Percentiles rank a stretch among this genome's conserved stretches.
Conservation (phyloP, 1,140 invertebrate genomes). For the Ceratosolen fusciceps region DNA sequence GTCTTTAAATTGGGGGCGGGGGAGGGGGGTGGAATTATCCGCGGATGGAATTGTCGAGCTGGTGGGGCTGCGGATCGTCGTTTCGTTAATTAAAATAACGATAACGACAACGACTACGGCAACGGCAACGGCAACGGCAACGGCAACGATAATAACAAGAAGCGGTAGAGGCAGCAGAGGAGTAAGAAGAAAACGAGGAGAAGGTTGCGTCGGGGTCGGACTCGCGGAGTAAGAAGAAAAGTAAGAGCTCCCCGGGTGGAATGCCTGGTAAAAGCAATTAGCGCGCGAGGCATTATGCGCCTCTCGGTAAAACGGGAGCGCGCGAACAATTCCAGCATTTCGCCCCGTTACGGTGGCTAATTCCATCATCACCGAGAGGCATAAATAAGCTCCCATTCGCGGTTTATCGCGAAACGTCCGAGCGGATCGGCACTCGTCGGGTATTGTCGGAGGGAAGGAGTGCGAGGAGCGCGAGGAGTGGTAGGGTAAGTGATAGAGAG, state of each 20-base stretch:
- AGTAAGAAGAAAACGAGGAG: no score
- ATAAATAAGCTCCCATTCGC: slow-evolving; percentile 9
- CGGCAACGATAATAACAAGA: no score
- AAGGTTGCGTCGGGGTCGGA: no score
- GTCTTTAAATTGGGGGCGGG: not conserved
- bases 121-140: no score
- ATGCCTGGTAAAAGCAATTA: not conserved
- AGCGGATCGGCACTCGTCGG: not conserved
- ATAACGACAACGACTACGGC: not conserved
- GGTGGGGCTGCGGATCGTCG: not conserved
- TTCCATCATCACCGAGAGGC: not conserved
- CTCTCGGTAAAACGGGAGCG: not conserved
- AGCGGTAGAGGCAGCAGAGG: no score
- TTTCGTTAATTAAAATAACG: not conserved
- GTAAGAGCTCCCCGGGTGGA: not conserved
- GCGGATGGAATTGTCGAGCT: not conserved
- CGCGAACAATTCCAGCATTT: slow-evolving; percentile 2
- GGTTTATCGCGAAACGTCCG: not conserved
- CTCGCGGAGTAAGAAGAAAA: not conserved
- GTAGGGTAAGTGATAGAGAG: no score
- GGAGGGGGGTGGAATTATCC: no score
- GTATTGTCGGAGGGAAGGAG: no score
- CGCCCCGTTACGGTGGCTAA: not conserved
- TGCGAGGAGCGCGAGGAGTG: no score
- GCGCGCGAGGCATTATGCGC: not conserved